A percentile compares a stretch with the other conserved stretches of the same genome.
phyloP scores from a whole-genome alignment of 2,888 invertebrate genomes.

The Lysandra bellargus region DNA sequence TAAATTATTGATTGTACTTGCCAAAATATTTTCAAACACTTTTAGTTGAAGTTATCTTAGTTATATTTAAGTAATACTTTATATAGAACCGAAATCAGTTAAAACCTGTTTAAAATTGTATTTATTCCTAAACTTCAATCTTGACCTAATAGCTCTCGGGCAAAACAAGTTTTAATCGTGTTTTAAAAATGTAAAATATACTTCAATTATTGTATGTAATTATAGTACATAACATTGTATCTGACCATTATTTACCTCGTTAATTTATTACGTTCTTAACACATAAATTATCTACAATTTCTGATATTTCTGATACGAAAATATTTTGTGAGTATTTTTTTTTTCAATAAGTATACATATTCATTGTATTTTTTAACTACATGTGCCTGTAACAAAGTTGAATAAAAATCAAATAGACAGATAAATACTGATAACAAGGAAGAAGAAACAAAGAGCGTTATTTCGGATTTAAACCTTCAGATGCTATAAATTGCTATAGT shows the following conservation, averaged over 20 bases:
- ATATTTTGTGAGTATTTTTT: neutral
- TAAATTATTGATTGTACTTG: too few relatives aligned
- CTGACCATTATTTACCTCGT: conserved; percentile 11
- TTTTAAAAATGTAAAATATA: conserved; percentile 13
- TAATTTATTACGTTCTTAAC: neutral
- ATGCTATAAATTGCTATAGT: too few relatives aligned
- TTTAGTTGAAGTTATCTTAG: too few relatives aligned
- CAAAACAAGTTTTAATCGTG: conserved; percentile 4
- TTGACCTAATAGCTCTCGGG: neutral
- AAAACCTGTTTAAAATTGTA: neutral
- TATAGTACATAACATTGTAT: neutral
- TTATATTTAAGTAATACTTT: too few relatives aligned
- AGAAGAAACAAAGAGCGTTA: too few relatives aligned
- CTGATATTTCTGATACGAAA: neutral
- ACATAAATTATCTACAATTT: neutral
- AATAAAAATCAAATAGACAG: neutral
- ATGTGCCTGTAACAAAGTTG: neutral
- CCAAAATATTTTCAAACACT: too few relatives aligned
- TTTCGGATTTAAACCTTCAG: too few relatives aligned
- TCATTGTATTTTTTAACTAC: too few relatives aligned
- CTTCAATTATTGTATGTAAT: conserved; percentile 14
- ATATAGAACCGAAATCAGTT: neutral
- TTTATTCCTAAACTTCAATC: neutral
- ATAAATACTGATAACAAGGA: too few relatives aligned
- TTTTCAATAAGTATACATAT: neutral